Conservation (phyloP, 2,113 vertebrate genomes). For the Dipodomys merriami region DNA sequence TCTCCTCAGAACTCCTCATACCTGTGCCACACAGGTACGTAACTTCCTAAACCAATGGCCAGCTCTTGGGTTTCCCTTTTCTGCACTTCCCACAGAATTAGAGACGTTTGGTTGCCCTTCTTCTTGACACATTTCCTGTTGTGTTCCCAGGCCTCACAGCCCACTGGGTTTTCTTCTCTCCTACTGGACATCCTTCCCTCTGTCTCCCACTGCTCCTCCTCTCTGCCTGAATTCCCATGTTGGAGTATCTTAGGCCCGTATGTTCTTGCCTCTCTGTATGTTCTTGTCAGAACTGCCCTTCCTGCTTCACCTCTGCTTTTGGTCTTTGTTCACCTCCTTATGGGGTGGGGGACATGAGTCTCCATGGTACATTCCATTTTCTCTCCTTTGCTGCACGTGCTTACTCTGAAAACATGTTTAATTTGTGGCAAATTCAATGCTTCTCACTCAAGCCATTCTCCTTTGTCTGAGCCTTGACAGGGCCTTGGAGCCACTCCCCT, state of each 20-base stretch:
- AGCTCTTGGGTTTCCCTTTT: neutral
- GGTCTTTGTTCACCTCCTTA: neutral
- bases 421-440: neutral
- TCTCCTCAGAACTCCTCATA: neutral
- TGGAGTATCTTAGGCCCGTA: neutral
- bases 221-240: neutral
- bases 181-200: neutral
- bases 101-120: neutral
- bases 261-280: no score
- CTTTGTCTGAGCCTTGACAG: neutral
- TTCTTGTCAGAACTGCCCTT: neutral
- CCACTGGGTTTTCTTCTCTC: neutral
- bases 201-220: neutral
- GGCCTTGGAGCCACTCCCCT: neutral
- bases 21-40: rapidly evolving
- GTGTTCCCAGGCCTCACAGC: neutral
- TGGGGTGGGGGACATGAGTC: neutral
- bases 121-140: neutral
- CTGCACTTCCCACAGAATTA: neutral
- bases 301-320: neutral
- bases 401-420: neutral
- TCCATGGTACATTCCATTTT: neutral
- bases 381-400: neutral
- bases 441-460: neutral
- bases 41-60: neutral